A percentile compares a stretch with the other conserved stretches of the same genome.
phyloP scores from a whole-genome alignment of 2,888 invertebrate genomes.

The Chironomus riparius region DNA sequence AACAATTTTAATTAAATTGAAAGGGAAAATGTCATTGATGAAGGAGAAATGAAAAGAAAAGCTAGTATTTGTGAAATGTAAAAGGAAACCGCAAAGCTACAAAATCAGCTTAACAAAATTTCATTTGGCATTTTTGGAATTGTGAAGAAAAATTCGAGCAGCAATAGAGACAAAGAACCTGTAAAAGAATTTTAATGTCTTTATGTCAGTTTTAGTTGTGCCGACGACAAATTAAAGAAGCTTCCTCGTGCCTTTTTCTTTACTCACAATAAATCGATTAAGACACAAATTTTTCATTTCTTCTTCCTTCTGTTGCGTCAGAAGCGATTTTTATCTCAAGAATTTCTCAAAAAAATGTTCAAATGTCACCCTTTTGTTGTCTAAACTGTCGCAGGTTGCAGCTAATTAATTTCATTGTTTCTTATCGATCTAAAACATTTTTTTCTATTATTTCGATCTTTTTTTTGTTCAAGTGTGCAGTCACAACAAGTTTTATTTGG shows the following conservation, averaged over 20 bases:
- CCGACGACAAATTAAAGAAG: background rate
- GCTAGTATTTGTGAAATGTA: too few relatives aligned
- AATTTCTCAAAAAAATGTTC: background rate
- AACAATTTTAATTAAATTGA: too few relatives aligned
- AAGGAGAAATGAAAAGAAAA: too few relatives aligned
- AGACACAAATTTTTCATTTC: background rate
- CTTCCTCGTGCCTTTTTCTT: background rate
- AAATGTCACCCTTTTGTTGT: slow-evolving; percentile 1
- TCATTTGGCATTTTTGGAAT: too few relatives aligned
- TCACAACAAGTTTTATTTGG: too few relatives aligned
- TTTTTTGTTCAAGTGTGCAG: too few relatives aligned
- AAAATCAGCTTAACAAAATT: too few relatives aligned
- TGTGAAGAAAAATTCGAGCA: too few relatives aligned
- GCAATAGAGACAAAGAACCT: too few relatives aligned
- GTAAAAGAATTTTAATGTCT: background rate
- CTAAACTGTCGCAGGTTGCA: slow-evolving; percentile 11
- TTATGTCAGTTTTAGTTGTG: background rate
- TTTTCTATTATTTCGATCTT: background rate
- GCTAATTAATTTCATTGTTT: background rate
- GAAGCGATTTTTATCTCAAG: background rate
- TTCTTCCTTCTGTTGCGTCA: background rate
- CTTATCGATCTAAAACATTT: background rate
- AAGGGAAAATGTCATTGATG: too few relatives aligned
- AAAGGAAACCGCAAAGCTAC: too few relatives aligned
- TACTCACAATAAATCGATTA: background rate